These are phyloP conservation scores for Otolemur garnettii DNA, from an alignment of 2,113 vertebrate species.

Conservation along the genomic window DNA sequence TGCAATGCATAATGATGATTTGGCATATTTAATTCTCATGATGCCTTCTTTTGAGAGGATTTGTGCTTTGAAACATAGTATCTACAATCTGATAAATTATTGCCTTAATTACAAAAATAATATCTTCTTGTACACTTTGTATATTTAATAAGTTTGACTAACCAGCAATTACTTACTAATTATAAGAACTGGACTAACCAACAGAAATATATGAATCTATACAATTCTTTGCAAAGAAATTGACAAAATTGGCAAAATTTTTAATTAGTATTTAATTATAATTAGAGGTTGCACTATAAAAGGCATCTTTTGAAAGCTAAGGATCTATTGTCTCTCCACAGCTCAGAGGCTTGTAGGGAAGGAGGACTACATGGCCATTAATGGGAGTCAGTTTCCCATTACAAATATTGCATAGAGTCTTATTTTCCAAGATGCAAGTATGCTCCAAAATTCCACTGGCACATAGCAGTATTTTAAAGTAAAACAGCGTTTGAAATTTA, in stretches of 20 bases:
- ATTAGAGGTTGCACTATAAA: background rate
- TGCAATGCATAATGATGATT: background rate
- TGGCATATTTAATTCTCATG: slow-evolving; percentile 21
- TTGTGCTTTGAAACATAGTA: slow-evolving; percentile 22
- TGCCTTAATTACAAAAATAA: slow-evolving; percentile 44
- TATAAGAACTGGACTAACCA: background rate
- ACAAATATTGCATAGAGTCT: background rate
- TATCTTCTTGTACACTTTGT: background rate
- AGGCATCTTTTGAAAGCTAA: background rate
- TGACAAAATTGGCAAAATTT: background rate
- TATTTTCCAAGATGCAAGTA: background rate
- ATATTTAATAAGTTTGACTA: background rate
- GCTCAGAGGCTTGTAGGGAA: background rate
- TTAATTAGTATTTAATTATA: background rate
- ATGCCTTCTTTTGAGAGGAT: slow-evolving; percentile 36
- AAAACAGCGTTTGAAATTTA: background rate
- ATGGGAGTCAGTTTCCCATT: background rate
- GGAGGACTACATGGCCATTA: background rate
- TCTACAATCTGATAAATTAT: slow-evolving; percentile 35
- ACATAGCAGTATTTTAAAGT: background rate
- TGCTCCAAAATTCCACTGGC: background rate
- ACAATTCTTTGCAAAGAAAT: slow-evolving; percentile 49
- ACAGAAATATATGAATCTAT: background rate
- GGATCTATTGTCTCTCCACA: background rate
- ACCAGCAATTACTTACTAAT: slow-evolving; percentile 11